Evolutionary conservation across 1,140 invertebrate genomes (phyloP).

Genomic region (Oppia nitens): DNA sequence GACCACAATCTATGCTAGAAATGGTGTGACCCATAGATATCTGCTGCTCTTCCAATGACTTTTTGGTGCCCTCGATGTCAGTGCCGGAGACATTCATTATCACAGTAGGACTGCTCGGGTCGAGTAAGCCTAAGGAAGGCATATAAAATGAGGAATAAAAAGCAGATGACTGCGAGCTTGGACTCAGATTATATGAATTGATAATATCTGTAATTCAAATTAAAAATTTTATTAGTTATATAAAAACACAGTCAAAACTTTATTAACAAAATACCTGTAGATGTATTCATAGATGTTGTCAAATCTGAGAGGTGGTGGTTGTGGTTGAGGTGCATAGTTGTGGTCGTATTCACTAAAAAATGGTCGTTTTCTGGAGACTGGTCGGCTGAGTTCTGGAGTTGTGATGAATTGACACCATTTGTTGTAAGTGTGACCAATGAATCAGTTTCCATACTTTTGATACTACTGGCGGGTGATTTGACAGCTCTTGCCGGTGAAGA

Average conservation of each 20-base stretch:
- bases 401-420: neutral
- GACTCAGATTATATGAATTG: constrained; percentile 20
- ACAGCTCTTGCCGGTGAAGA: neutral
- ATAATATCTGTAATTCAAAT: constrained; percentile 20
- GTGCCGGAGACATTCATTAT: constrained; percentile 8
- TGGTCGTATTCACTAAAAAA: constrained; percentile 25
- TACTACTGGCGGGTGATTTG: neutral
- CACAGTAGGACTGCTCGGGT: neutral
- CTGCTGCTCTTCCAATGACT: neutral
- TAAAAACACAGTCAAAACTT: neutral
- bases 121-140: neutral
- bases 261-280: constrained; percentile 15
- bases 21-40: constrained; percentile 7
- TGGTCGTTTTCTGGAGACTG: constrained; percentile 9
- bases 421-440: neutral
- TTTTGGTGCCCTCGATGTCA: neutral
- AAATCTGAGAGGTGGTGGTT: constrained; percentile 12
- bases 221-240: neutral
- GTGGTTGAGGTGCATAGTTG: constrained; percentile 13
- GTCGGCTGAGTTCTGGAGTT: neutral
- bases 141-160: neutral
- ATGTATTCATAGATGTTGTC: constrained; percentile 24
- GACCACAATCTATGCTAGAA: constrained; percentile 22
- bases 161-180: constrained; percentile 1
- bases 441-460: neutral